These are phyloP conservation scores for Scaptomyza montana DNA, from an alignment of 1,140 invertebrate genomes.

Conservation along the genomic window DNA sequence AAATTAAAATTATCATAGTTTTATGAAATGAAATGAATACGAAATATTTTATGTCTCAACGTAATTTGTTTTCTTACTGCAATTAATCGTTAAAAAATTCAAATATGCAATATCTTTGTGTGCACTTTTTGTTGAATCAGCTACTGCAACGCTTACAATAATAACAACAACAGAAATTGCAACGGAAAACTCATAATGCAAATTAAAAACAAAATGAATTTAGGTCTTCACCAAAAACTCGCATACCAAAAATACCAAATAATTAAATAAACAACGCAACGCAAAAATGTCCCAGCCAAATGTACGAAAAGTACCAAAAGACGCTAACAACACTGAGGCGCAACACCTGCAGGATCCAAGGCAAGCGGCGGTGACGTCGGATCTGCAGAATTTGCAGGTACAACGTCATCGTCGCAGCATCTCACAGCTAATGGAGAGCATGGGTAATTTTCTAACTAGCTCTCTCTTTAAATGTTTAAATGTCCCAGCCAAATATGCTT, in stretches of 20 bases:
- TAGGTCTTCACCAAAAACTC: slow-evolving; percentile 31
- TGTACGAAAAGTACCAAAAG: background rate
- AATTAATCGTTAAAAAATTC: slow-evolving; percentile 16
- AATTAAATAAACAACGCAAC: slow-evolving; percentile 24
- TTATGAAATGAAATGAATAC: no score
- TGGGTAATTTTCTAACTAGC: slow-evolving; percentile 63
- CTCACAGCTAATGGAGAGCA: slow-evolving; percentile 80
- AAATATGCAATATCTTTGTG: background rate
- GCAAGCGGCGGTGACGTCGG: slow-evolving; percentile 22
- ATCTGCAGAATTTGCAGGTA: slow-evolving; percentile 50
- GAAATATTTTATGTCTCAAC: no score
- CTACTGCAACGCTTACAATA: slow-evolving; percentile 16
- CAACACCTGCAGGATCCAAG: slow-evolving; percentile 37
- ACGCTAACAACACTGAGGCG: slow-evolving; percentile 23
- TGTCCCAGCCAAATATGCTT: background rate
- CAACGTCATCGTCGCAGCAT: slow-evolving; percentile 82
- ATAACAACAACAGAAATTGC: background rate
- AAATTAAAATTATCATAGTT: no score
- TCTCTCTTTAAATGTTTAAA: background rate
- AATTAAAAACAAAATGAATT: slow-evolving; percentile 44
- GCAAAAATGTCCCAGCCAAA: slow-evolving; percentile 30
- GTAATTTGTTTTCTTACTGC: no score
- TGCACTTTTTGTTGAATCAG: slow-evolving; percentile 59
- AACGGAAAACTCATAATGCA: slow-evolving; percentile 29
- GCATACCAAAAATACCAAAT: slow-evolving; percentile 58